phyloP scores from a whole-genome alignment of 2,113 vertebrate genomes.

The Petaurus breviceps region DNA sequence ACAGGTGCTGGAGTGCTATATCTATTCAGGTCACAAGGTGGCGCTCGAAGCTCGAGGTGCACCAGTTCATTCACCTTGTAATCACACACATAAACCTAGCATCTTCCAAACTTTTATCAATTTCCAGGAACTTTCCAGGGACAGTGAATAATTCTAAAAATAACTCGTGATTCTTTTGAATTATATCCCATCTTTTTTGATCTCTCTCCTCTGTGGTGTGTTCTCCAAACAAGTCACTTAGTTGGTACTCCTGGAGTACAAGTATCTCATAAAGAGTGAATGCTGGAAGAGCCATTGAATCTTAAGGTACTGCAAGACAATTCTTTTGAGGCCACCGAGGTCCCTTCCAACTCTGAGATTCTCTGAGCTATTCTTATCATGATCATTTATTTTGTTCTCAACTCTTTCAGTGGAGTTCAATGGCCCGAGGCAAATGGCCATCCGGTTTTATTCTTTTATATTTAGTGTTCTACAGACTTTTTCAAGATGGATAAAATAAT shows the following conservation, averaged over 20 bases:
- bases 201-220: background rate
- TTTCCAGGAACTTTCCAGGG: background rate
- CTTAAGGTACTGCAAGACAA: background rate
- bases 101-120: background rate
- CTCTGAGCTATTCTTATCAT: background rate
- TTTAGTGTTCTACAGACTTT: background rate
- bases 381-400: background rate
- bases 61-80: background rate
- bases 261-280: background rate
- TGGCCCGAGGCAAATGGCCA: background rate
- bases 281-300: background rate
- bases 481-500: background rate
- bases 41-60: background rate
- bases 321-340: background rate
- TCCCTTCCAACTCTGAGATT: background rate
- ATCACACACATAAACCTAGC: background rate
- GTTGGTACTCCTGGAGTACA: background rate
- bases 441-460: background rate
- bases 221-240: background rate
- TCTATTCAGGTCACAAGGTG: background rate
- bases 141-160: background rate
- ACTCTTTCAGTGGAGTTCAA: background rate
- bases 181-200: background rate
- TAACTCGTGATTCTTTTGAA: background rate
- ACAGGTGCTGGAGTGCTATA: background rate